These are phyloP conservation scores for Aquatica leii DNA, from an alignment of 2,888 invertebrate genomes.

Conservation along the genomic window DNA sequence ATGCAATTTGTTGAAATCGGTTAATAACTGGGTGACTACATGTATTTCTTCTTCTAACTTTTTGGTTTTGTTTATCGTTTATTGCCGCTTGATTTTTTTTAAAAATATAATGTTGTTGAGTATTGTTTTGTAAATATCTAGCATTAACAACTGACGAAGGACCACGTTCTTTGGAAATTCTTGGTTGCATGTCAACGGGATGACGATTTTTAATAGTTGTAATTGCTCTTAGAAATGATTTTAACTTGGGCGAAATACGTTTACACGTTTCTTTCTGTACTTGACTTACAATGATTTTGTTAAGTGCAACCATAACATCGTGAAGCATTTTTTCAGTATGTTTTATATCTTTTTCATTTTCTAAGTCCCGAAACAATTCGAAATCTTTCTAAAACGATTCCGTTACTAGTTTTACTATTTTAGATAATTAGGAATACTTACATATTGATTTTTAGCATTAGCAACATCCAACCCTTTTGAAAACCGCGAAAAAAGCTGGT, in stretches of 20 bases:
- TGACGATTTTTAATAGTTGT: not conserved
- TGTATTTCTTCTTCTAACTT: slow-evolving; percentile 36
- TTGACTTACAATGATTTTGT: slow-evolving; percentile 50
- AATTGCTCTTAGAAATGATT: slow-evolving; percentile 14
- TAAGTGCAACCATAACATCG: slow-evolving; percentile 49
- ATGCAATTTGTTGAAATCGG: slow-evolving; percentile 52
- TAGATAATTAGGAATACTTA: not conserved
- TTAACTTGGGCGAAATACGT: slow-evolving; percentile 27
- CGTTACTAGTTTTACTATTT: not conserved
- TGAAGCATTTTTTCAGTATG: slow-evolving; percentile 48
- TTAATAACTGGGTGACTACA: slow-evolving; percentile 49
- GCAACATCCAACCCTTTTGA: slow-evolving; percentile 21
- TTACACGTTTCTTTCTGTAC: slow-evolving; percentile 43
- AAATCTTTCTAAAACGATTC: slow-evolving; percentile 39
- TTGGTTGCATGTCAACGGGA: not conserved
- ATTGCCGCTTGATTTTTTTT: not conserved
- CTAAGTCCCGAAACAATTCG: slow-evolving; percentile 40
- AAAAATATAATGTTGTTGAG: too few species aligned
- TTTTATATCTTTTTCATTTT: slow-evolving; percentile 43
- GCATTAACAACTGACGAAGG: not conserved
- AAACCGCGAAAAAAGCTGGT: slow-evolving; percentile 39
- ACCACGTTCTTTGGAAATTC: not conserved
- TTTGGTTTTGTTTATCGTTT: not conserved
- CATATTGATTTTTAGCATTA: not conserved
- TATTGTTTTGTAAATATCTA: not conserved